These are phyloP conservation scores for Thelaira solivaga DNA, from an alignment of 2,888 invertebrate species.

Conservation along the genomic window DNA sequence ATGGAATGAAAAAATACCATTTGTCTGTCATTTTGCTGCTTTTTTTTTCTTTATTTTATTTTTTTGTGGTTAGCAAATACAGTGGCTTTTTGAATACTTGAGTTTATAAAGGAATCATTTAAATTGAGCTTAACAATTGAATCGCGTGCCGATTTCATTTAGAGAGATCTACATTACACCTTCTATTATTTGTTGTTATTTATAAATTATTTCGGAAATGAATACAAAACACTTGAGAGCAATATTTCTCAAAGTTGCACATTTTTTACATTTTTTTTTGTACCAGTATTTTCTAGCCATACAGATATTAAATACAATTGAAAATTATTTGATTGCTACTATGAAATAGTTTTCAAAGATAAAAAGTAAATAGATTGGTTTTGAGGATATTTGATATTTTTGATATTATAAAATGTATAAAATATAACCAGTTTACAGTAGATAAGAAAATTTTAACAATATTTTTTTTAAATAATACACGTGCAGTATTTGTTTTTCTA, in stretches of 20 bases:
- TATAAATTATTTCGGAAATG: conserved; percentile 56
- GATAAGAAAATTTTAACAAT: background rate
- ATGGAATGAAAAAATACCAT: conserved; percentile 45
- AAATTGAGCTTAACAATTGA: conserved; percentile 69
- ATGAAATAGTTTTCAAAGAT: background rate
- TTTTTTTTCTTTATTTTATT: background rate
- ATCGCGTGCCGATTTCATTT: conserved; percentile 76
- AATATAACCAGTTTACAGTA: background rate
- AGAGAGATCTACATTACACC: conserved; percentile 58
- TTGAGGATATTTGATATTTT: conserved; percentile 4
- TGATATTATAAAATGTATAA: background rate
- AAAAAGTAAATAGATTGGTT: conserved; percentile 29
- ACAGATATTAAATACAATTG: conserved; percentile 52
- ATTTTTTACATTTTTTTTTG: conserved; percentile 19
- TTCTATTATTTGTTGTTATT: conserved; percentile 48
- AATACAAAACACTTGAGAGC: conserved; percentile 59
- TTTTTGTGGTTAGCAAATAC: conserved; percentile 45
- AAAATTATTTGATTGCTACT: conserved; percentile 33
- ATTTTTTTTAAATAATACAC: background rate
- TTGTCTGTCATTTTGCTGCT: conserved; percentile 54
- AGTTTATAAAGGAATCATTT: conserved; percentile 36
- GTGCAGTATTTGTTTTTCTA: no score
- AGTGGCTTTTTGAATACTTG: conserved; percentile 14
- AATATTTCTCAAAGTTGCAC: conserved; percentile 5
- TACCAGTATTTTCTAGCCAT: background rate